Evolutionary conservation across 2,888 invertebrate species (phyloP), one percentile per base, ranked within the genome.

Genomic region (Cryptocheilus praepositus): DNA sequence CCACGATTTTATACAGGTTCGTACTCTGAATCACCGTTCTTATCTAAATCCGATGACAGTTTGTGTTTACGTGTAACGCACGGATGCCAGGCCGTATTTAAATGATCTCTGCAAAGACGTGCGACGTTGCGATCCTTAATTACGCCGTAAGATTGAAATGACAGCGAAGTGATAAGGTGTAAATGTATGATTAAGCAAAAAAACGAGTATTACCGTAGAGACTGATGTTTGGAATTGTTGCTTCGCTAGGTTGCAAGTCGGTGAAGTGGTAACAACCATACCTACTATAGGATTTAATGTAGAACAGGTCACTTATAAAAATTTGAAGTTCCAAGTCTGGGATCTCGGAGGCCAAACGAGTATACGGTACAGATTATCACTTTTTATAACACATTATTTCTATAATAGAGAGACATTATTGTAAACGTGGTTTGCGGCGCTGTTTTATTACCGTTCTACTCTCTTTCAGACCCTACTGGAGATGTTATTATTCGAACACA

Each of bases 251-350:
- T 91, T 99, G 85, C 98, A 99, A 92, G 99, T 99, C 66, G 98
- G 98, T 18, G 98, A 98, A 91, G 98, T 99, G 64, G 98, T 99
- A 25, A 98, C 98, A 58, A 99, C 99, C 44, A 99, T 96, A 90
- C 97, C 98, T 74, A 99, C 99, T 11, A 99, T 99, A 89, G 99
- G 95, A 13, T 99, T 99, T 90, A 99, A 99, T 91, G 99, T 99
- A 81, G 99, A 99, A 90, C 98, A 98, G 92, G 98, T 99, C 67
- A 96, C 96, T 82, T 99, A 98, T 89, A 98, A 98, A 92, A 99
- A 99, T 91, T 92, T 99, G 77, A 99, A 98, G 90, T 99, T 99
- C 89, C 99, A 99, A 94, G 98, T 96, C 36, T 98, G 98, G 98
- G 98, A 99, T 92, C 92, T 99, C 62, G 99, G 99, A 61, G 99